Percentiles rank a stretch among this genome's conserved stretches.
Evolutionary conservation across 2,113 vertebrate species (phyloP).

Genomic region (Sclerurus mexicanus): DNA sequence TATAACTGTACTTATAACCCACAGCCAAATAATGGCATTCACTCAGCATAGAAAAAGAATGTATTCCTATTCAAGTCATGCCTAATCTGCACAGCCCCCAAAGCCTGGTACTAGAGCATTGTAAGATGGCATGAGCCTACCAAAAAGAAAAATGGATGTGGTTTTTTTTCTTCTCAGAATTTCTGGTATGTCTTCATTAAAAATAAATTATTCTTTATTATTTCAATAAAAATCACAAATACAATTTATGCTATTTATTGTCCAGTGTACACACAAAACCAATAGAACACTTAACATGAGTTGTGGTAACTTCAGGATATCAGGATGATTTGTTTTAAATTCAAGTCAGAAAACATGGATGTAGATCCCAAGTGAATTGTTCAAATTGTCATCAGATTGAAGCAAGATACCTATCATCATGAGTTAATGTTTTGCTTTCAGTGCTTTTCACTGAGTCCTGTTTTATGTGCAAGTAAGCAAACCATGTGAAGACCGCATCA

Average conservation of each 20-base stretch:
- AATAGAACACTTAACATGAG: background rate
- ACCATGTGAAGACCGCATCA: background rate
- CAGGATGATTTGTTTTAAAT: background rate
- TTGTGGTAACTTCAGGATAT: background rate
- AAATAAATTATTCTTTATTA: background rate
- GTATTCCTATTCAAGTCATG: slow-evolving; percentile 51
- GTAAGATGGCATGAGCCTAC: slow-evolving; percentile 9
- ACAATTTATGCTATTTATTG: background rate
- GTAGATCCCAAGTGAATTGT: background rate
- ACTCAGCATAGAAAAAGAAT: slow-evolving; percentile 54
- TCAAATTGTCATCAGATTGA: background rate
- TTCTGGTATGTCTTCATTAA: background rate
- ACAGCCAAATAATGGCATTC: slow-evolving; percentile 50
- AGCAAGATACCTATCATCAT: background rate
- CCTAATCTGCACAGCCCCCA: slow-evolving; percentile 24
- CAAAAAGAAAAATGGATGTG: background rate
- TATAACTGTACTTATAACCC: slow-evolving; percentile 30
- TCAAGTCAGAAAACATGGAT: background rate
- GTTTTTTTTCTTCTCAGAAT: background rate
- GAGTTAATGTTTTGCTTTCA: background rate
- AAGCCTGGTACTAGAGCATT: background rate
- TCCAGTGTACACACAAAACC: rapidly evolving
- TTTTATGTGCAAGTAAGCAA: background rate
- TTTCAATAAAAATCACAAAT: background rate
- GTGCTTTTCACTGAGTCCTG: background rate